These are phyloP conservation scores for Bombus terrestris DNA, from an alignment of 1,140 invertebrate species.

Conservation along the genomic window DNA sequence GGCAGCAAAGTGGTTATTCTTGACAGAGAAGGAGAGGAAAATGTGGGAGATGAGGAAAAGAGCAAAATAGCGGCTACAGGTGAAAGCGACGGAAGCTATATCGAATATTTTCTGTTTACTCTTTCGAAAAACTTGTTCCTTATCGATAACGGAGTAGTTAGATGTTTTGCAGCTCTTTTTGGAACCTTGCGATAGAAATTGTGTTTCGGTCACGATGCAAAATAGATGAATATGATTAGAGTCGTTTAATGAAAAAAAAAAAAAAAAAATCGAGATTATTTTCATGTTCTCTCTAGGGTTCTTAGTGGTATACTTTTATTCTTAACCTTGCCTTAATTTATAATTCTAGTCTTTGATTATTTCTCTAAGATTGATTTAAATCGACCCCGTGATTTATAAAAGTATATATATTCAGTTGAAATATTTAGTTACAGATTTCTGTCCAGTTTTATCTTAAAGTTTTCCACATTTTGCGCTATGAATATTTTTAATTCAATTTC, in stretches of 20 bases:
- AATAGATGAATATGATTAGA: not conserved
- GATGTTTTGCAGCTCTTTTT: not conserved
- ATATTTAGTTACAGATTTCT: too few species aligned
- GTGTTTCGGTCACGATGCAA: not conserved
- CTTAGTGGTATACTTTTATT: too few species aligned
- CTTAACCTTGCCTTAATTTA: too few species aligned
- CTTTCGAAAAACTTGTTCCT: not conserved
- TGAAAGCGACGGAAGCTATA: constrained; percentile 60
- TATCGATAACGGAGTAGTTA: not conserved
- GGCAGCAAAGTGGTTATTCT: not conserved
- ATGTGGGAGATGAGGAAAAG: not conserved
- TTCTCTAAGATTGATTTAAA: too few species aligned
- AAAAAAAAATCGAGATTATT: not conserved
- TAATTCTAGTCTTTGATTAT: too few species aligned
- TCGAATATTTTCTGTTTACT: constrained; percentile 43
- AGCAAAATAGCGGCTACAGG: not conserved
- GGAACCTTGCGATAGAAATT: not conserved
- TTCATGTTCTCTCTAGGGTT: too few species aligned
- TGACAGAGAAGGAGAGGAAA: not conserved
- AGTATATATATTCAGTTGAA: too few species aligned
- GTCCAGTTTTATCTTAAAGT: too few species aligned
- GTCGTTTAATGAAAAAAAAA: not conserved
- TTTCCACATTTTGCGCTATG: not conserved
- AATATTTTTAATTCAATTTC: not conserved
- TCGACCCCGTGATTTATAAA: too few species aligned